A percentile compares a stretch with the other conserved stretches of the same genome.
Conservation (phyloP, 2,888 invertebrate species). For the Parnassius mnemosyne region DNA sequence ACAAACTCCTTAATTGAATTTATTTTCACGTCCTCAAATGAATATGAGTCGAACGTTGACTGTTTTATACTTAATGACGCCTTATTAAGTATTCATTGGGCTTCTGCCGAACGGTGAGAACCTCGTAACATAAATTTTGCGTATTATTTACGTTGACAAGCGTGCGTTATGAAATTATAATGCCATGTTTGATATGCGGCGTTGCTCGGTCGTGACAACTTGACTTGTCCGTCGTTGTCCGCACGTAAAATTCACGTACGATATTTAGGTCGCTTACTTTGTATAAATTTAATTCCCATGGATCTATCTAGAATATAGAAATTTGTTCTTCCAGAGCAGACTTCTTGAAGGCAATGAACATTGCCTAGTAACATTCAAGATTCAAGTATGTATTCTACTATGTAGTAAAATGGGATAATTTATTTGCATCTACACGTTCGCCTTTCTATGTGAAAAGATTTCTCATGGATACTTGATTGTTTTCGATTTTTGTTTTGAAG, state of each 20-base stretch:
- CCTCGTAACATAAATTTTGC: constrained; percentile 80
- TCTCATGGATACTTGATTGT: constrained; percentile 7
- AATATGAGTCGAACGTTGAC: constrained; percentile 67
- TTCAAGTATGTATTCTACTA: too few relatives aligned
- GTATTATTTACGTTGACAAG: constrained; percentile 78
- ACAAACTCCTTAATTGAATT: constrained; percentile 72
- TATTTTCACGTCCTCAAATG: constrained; percentile 75
- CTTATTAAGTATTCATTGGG: constrained; percentile 70
- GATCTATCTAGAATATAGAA: constrained; percentile 13
- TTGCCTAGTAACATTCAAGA: constrained; percentile 15
- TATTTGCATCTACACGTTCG: constrained; percentile 21
- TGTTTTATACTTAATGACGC: constrained; percentile 52
- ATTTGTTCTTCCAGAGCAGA: constrained; percentile 7
- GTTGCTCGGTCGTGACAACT: constrained; percentile 33
- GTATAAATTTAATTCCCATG: constrained; percentile 21
- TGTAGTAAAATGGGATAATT: constrained; percentile 10
- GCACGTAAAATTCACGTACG: constrained; percentile 39
- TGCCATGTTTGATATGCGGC: constrained; percentile 67
- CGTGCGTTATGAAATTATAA: constrained; percentile 79
- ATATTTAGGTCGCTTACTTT: constrained; percentile 10
- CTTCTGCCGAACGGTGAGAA: constrained; percentile 72
- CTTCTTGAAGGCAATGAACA: constrained; percentile 13
- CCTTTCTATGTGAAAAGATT: constrained; percentile 10
- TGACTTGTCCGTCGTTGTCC: constrained; percentile 56
- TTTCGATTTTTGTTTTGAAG: constrained; percentile 20